Conservation (phyloP, 2,888 invertebrate genomes). For the Drosophila pseudotalamancana region DNA sequence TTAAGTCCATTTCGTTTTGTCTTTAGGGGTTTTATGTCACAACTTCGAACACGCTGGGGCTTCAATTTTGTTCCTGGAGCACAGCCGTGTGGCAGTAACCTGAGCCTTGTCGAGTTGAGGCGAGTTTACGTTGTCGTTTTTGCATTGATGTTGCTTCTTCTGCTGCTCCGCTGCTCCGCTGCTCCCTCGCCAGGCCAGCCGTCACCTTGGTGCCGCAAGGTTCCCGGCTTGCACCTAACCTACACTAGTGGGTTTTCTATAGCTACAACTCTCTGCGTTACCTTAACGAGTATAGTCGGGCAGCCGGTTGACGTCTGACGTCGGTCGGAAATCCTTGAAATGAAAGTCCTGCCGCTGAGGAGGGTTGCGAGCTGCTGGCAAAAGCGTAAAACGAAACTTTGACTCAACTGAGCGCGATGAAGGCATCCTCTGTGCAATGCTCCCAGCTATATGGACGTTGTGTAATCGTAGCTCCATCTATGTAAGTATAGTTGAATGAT, state of each 20-base stretch:
- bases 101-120: slow-evolving; percentile 41
- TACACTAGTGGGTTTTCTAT: slow-evolving; percentile 67
- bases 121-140: slow-evolving; percentile 29
- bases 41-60: slow-evolving; percentile 26
- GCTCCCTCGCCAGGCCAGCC: not conserved
- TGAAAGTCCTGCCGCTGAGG: slow-evolving; percentile 58
- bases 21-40: slow-evolving; percentile 62
- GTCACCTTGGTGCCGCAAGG: not conserved
- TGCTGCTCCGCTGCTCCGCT: not conserved
- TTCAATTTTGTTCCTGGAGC: slow-evolving; percentile 24
- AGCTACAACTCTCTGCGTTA: slow-evolving; percentile 33
- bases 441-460: slow-evolving; percentile 61
- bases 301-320: slow-evolving; percentile 55
- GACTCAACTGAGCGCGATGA: slow-evolving; percentile 51
- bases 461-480: slow-evolving; percentile 61
- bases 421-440: slow-evolving; percentile 54
- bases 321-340: slow-evolving; percentile 79
- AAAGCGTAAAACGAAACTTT: slow-evolving; percentile 67
- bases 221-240: slow-evolving; percentile 32
- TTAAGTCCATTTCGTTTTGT: slow-evolving; percentile 34
- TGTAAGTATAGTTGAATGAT: slow-evolving; percentile 17
- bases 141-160: slow-evolving; percentile 70
- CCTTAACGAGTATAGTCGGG: slow-evolving; percentile 53
- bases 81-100: slow-evolving; percentile 63
- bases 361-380: slow-evolving; percentile 48